A percentile compares a stretch with the other conserved stretches of the same genome.
phyloP scores from a whole-genome alignment of 2,888 invertebrate species.

The Molorchus minor region DNA sequence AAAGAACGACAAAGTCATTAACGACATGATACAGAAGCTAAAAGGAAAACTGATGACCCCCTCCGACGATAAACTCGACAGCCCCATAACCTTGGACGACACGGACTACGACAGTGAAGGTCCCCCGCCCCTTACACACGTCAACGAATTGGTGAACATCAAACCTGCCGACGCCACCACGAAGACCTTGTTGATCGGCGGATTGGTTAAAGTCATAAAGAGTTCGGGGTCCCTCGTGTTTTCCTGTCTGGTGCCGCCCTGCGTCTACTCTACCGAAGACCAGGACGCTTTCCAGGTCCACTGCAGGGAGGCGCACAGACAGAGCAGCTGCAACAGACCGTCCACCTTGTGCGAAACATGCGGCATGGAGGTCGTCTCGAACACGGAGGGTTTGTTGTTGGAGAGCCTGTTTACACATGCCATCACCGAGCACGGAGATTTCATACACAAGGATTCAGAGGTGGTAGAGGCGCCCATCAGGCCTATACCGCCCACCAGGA shows the following conservation, averaged over 20 bases:
- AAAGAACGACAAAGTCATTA: conserved; percentile 45
- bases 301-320: conserved; percentile 53
- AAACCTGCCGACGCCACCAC: conserved; percentile 22
- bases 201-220: conserved; percentile 46
- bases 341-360: conserved; percentile 43
- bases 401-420: conserved; percentile 48
- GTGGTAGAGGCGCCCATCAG: not conserved
- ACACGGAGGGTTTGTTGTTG: conserved; percentile 35
- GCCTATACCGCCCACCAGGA: conserved; percentile 9
- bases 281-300: conserved; percentile 53
- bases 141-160: conserved; percentile 33
- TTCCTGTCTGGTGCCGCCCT: conserved; percentile 52
- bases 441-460: conserved; percentile 19
- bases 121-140: conserved; percentile 45
- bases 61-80: conserved; percentile 26
- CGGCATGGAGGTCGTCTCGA: conserved; percentile 34
- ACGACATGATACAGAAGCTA: conserved; percentile 50
- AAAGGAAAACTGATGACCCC: conserved; percentile 47
- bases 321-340: conserved; percentile 25
- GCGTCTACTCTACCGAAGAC: conserved; percentile 51
- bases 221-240: conserved; percentile 44
- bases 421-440: conserved; percentile 41
- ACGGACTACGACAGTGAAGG: conserved; percentile 30
- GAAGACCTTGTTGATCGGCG: conserved; percentile 38
- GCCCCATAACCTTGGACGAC: conserved; percentile 1